Conservation (phyloP, 2,797 vertebrate species). For the Pampus argenteus region DNA sequence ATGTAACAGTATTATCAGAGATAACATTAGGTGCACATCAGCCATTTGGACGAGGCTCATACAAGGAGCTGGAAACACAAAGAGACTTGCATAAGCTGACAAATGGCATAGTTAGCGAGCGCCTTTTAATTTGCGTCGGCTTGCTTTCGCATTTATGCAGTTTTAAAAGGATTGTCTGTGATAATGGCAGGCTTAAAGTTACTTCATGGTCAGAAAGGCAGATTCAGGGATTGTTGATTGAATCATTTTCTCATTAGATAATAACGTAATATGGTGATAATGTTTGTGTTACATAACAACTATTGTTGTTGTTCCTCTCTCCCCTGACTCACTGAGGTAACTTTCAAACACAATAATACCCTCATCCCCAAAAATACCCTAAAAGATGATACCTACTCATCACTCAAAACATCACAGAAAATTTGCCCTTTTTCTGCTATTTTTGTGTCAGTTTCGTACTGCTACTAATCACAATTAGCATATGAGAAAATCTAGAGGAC, state of each 20-base stretch:
- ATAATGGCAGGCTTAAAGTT: constrained; percentile 61
- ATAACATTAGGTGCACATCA: constrained; percentile 55
- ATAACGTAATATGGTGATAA: constrained; percentile 45
- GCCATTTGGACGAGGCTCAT: constrained; percentile 46
- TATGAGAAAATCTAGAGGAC: neutral
- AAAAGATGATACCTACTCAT: neutral
- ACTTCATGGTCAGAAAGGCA: constrained; percentile 35
- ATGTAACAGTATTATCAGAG: constrained; percentile 59
- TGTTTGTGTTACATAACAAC: constrained; percentile 39
- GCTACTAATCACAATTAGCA: neutral
- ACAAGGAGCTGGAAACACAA: constrained; percentile 48
- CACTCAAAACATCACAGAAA: constrained; percentile 13
- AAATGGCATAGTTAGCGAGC: constrained; percentile 59
- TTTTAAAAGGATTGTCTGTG: constrained; percentile 57
- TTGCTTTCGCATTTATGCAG: constrained; percentile 51
- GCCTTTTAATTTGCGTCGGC: constrained; percentile 63
- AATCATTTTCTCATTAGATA: constrained; percentile 53
- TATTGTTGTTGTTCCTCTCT: constrained; percentile 5
- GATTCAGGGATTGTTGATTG: constrained; percentile 30
- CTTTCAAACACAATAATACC: constrained; percentile 7
- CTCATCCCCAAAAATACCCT: neutral
- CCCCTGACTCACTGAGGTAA: neutral
- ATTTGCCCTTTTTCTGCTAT: neutral
- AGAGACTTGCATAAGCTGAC: constrained; percentile 69
- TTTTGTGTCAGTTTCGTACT: neutral